Evolutionary conservation across 2,797 vertebrate species (phyloP).

Genomic region (Rhynchonycteris naso): DNA sequence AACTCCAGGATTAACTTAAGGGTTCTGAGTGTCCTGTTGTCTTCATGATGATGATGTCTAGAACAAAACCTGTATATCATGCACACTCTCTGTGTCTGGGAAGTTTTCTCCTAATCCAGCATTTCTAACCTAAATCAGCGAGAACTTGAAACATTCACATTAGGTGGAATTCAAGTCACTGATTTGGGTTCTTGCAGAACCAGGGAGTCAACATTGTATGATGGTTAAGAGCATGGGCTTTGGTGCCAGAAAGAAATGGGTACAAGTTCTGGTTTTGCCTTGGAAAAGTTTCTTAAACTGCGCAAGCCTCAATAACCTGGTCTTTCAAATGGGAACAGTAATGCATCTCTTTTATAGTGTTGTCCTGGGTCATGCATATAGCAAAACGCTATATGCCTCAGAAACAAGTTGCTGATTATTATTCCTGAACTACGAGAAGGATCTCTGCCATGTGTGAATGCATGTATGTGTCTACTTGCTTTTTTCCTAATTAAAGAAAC

Average conservation of each 20-base stretch:
- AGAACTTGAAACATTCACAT: neutral
- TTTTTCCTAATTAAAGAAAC: neutral
- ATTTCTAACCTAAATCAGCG: neutral
- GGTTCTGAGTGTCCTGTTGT: neutral
- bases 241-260: neutral
- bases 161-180: neutral
- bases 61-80: neutral
- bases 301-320: neutral
- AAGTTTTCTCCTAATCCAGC: neutral
- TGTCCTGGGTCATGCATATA: neutral
- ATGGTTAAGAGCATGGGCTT: neutral
- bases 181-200: neutral
- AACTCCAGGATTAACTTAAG: neutral
- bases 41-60: neutral
- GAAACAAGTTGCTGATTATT: neutral
- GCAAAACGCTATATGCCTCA: neutral
- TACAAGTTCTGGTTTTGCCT: neutral
- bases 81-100: neutral
- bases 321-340: neutral
- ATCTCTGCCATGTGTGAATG: neutral
- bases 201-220: neutral
- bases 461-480: neutral
- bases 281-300: neutral
- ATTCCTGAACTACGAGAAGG: neutral
- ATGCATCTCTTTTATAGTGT: neutral